Conservation (phyloP, 2,888 invertebrate genomes). For the Lacanobia oleracea region DNA sequence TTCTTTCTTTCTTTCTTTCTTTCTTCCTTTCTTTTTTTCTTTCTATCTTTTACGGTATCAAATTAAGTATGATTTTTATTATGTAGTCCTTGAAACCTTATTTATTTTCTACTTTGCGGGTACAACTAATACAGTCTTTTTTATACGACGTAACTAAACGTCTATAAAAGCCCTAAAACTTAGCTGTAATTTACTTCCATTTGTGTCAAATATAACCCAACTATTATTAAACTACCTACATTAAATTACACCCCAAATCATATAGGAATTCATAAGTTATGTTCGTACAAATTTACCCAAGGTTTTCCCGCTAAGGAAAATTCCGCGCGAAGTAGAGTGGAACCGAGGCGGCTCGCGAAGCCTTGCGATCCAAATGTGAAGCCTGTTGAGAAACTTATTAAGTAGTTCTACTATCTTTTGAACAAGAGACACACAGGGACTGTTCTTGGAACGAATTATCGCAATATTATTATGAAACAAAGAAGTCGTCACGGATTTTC, state of each 20-base stretch:
- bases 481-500: too few species aligned
- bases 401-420: not conserved
- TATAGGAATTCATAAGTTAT: conserved; percentile 7
- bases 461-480: not conserved
- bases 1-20: too few species aligned
- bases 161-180: not conserved
- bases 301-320: conserved; percentile 16
- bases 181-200: not conserved
- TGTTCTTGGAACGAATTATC: not conserved
- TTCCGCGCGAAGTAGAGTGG: conserved; percentile 39
- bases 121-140: not conserved
- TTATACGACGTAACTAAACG: not conserved
- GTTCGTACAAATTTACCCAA: conserved; percentile 18
- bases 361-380: conserved; percentile 7
- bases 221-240: not conserved
- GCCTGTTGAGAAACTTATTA: conserved; percentile 17
- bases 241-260: conserved; percentile 28
- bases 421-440: not conserved
- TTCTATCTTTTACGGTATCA: too few species aligned
- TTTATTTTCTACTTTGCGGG: not conserved
- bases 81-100: not conserved
- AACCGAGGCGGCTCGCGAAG: conserved; percentile 23
- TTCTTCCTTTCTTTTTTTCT: too few species aligned
- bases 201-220: not conserved
- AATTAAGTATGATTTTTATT: too few species aligned